phyloP scores from a whole-genome alignment of 2,888 invertebrate species.

The Callinectes sapidus region DNA sequence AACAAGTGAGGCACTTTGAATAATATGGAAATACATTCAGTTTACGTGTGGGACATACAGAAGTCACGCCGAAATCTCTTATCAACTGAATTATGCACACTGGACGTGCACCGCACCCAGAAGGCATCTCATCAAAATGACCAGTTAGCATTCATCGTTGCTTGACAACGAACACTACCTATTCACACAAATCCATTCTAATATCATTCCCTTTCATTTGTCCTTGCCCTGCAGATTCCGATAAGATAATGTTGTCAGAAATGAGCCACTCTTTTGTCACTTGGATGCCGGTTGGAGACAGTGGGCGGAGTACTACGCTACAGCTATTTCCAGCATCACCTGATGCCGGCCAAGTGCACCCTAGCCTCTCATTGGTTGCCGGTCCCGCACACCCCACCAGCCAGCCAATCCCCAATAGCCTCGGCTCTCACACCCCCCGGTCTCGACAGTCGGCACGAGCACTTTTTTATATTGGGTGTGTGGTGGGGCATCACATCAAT shows the following conservation, averaged over 20 bases:
- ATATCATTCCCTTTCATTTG: neutral
- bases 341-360: conserved; percentile 19
- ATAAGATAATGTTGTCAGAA: neutral
- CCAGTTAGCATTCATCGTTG: too few species aligned
- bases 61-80: too few species aligned
- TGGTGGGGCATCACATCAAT: neutral
- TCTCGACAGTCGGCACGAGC: neutral
- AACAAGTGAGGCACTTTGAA: neutral
- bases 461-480: neutral
- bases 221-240: neutral
- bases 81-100: too few species aligned
- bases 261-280: neutral
- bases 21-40: neutral
- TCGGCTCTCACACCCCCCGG: conserved; percentile 28
- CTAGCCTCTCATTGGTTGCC: neutral
- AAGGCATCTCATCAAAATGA: too few species aligned
- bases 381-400: neutral
- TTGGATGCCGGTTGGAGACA: conserved; percentile 18
- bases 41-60: neutral
- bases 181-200: neutral
- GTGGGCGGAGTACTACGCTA: conserved; percentile 27
- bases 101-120: too few species aligned
- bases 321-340: neutral
- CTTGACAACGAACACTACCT: too few species aligned
- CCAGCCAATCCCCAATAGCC: neutral